Percentiles rank a stretch among this genome's conserved stretches.
Conservation (phyloP, 2,888 invertebrate genomes). For the Stratiomys singularior region DNA sequence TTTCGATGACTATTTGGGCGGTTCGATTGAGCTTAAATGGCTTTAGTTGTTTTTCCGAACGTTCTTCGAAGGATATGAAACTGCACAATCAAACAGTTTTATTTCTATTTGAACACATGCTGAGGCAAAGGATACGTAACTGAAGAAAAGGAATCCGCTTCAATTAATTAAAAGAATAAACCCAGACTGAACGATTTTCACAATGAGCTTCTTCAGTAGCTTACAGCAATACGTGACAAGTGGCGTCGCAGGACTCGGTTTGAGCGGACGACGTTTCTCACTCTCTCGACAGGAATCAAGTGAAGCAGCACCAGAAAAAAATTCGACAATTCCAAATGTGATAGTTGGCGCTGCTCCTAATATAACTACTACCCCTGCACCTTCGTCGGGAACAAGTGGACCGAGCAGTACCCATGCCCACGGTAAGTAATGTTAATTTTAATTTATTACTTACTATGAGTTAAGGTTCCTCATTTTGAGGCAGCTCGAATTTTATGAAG, state of each 20-base stretch:
- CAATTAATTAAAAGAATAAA: neutral
- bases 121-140: too few species aligned
- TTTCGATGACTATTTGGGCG: too few species aligned
- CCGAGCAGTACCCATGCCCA: slow-evolving; percentile 46
- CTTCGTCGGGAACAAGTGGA: slow-evolving; percentile 23
- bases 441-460: too few species aligned
- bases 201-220: slow-evolving; percentile 88
- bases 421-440: slow-evolving; percentile 45
- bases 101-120: too few species aligned
- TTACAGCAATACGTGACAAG: slow-evolving; percentile 87
- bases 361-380: slow-evolving; percentile 48
- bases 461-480: too few species aligned
- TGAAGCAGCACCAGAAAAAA: slow-evolving; percentile 59
- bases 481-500: too few species aligned
- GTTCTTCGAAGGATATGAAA: too few species aligned
- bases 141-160: too few species aligned
- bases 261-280: slow-evolving; percentile 80
- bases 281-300: slow-evolving; percentile 75
- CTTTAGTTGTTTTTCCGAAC: too few species aligned
- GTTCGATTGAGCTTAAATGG: too few species aligned
- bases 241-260: slow-evolving; percentile 82
- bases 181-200: neutral
- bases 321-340: slow-evolving; percentile 3
- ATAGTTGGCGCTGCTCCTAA: slow-evolving; percentile 49
- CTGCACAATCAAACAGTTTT: too few species aligned